Conservation (phyloP, 2,888 invertebrate species). For the Nyleta sp. region DNA sequence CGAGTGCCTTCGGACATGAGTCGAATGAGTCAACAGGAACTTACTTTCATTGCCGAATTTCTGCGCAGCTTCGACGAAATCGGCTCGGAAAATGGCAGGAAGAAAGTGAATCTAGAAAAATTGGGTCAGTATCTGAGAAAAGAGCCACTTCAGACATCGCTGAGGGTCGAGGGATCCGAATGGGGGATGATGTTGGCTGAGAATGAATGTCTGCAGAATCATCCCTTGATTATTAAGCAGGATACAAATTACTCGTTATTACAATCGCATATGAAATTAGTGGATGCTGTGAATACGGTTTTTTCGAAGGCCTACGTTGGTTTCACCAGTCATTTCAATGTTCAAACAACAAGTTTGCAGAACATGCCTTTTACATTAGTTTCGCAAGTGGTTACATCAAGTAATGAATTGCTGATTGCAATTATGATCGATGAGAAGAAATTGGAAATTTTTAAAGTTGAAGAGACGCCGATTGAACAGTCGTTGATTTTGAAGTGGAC, state of each 20-base stretch:
- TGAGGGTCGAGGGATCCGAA: slow-evolving; percentile 88
- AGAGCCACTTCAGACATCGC: slow-evolving; percentile 86
- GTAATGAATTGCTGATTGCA: slow-evolving; percentile 75
- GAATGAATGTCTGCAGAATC: slow-evolving; percentile 88
- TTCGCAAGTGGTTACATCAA: slow-evolving; percentile 74
- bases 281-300: slow-evolving; percentile 86
- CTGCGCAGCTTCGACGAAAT: slow-evolving; percentile 91
- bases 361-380: slow-evolving; percentile 67
- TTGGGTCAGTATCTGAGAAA: slow-evolving; percentile 92
- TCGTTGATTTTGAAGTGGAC: slow-evolving; percentile 69
- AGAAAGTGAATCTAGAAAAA: slow-evolving; percentile 90
- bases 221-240: slow-evolving; percentile 89
- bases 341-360: slow-evolving; percentile 68
- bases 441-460: slow-evolving; percentile 74
- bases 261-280: slow-evolving; percentile 90
- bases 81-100: slow-evolving; percentile 77
- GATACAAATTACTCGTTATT: slow-evolving; percentile 90
- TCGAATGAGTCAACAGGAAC: slow-evolving; percentile 94
- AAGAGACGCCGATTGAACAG: slow-evolving; percentile 52
- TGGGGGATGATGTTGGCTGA: slow-evolving; percentile 91
- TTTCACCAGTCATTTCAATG: slow-evolving; percentile 85
- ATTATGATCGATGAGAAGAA: slow-evolving; percentile 73
- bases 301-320: slow-evolving; percentile 87
- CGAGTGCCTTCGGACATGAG: slow-evolving; percentile 92
- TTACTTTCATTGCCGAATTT: slow-evolving; percentile 95